Conservation (phyloP, 2,888 invertebrate species). For the Amphimallon solstitiale region DNA sequence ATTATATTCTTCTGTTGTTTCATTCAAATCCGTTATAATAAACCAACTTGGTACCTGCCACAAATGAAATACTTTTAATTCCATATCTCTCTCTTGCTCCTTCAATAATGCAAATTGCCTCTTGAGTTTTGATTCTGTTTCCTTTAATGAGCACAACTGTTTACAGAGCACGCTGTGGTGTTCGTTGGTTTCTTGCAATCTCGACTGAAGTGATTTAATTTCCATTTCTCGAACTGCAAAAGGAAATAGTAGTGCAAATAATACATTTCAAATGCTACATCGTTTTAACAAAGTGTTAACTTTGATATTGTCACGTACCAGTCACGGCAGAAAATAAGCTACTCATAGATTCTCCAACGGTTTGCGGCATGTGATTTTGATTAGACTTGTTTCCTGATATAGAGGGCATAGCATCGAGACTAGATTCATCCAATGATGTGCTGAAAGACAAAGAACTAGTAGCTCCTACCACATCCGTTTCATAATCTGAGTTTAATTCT, state of each 20-base stretch:
- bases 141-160: conserved; percentile 56
- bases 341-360: conserved; percentile 58
- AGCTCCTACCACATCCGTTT: conserved; percentile 43
- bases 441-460: conserved; percentile 49
- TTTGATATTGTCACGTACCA: conserved; percentile 53
- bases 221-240: conserved; percentile 61
- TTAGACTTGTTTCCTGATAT: conserved; percentile 19
- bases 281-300: not conserved
- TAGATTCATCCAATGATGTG: conserved; percentile 61
- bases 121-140: conserved; percentile 56
- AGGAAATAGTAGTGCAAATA: not conserved
- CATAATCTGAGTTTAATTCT: conserved; percentile 55
- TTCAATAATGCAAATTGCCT: conserved; percentile 54
- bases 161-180: conserved; percentile 56
- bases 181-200: conserved; percentile 55
- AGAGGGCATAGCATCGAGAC: conserved; percentile 58
- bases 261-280: conserved; percentile 11
- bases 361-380: conserved; percentile 44
- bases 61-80: conserved; percentile 55
- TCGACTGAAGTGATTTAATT: conserved; percentile 56
- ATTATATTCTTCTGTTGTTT: conserved; percentile 36
- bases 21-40: conserved; percentile 50
- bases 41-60: conserved; percentile 62
- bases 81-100: conserved; percentile 57
- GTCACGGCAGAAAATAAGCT: conserved; percentile 55